Evolutionary conservation across 2,113 vertebrate genomes (phyloP).

Genomic region (Excalfactoria chinensis): DNA sequence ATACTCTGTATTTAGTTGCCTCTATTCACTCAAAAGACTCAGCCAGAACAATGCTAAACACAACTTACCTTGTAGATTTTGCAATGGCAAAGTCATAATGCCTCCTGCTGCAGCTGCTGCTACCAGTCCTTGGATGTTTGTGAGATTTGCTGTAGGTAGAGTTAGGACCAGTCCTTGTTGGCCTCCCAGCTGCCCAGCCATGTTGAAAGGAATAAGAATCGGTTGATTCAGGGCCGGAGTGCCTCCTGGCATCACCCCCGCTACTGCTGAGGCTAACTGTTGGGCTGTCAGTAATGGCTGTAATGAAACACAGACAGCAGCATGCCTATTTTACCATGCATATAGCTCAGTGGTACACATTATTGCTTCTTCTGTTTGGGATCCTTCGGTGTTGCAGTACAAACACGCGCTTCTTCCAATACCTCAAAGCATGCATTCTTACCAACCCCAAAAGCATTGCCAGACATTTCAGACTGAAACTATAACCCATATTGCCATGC

Average conservation of each 20-base stretch:
- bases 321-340: neutral
- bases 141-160: constrained; percentile 92
- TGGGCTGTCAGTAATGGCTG: constrained; percentile 95
- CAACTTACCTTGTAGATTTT: constrained; percentile 97
- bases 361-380: neutral
- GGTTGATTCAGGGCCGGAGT: constrained; percentile 93
- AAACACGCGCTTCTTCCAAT: neutral
- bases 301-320: constrained; percentile 65
- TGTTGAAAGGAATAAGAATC: constrained; percentile 98
- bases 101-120: constrained; percentile 97
- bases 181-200: constrained; percentile 94
- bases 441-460: neutral
- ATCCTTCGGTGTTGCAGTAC: accelerated
- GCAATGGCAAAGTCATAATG: constrained; percentile 98
- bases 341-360: neutral
- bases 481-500: neutral
- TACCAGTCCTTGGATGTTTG: constrained; percentile 96
- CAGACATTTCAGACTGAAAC: neutral
- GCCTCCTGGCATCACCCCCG: constrained; percentile 94
- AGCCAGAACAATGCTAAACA: neutral
- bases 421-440: neutral
- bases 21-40: neutral
- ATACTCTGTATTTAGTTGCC: neutral
- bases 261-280: constrained; percentile 93
- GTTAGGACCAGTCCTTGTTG: constrained; percentile 98